These are phyloP conservation scores for Orcinus orca DNA, from an alignment of 2,113 vertebrate species.

Conservation along the genomic window DNA sequence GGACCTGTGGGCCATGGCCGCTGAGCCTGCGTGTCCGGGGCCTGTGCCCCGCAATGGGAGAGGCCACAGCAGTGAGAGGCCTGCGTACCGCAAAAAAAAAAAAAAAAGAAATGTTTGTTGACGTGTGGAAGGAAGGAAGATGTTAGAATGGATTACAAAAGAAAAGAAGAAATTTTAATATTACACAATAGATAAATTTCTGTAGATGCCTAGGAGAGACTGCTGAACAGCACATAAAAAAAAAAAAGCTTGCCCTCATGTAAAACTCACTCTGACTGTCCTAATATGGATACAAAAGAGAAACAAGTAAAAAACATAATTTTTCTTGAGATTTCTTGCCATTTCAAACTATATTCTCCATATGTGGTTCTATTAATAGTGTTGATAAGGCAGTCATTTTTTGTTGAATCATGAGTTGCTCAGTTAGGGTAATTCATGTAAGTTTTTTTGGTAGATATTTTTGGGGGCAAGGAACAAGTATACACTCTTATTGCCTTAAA, in stretches of 20 bases:
- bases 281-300: not conserved
- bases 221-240: not conserved
- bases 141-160: not conserved
- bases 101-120: not conserved
- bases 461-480: not conserved
- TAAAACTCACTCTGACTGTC: not conserved
- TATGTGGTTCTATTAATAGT: not conserved
- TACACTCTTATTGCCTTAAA: not conserved
- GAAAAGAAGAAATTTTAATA: not conserved
- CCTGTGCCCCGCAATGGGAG: no score
- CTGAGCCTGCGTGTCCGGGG: no score
- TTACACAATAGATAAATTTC: not conserved
- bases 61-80: no score
- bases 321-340: not conserved
- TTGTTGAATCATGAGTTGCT: not conserved
- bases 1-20: no score
- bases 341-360: not conserved
- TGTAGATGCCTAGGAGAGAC: not conserved
- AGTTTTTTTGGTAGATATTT: not conserved
- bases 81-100: no score
- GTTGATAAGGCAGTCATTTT: not conserved
- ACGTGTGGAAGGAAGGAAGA: not conserved
- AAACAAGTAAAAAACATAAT: not conserved
- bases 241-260: not conserved
- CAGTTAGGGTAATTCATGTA: not conserved